Evolutionary conservation across 2,797 vertebrate genomes (phyloP).

Genomic region (Nasua narica): DNA sequence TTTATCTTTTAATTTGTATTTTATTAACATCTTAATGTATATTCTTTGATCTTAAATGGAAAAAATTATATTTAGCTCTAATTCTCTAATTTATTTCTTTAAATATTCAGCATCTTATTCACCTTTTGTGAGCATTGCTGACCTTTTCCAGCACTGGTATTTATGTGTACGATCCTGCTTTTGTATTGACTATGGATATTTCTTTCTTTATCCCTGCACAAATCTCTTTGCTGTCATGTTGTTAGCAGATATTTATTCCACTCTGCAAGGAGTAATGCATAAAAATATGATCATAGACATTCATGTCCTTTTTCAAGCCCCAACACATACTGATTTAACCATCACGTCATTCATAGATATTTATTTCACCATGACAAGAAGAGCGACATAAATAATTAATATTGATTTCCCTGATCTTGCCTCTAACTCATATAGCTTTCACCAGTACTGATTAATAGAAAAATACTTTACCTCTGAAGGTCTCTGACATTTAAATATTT

Average conservation of each 20-base stretch:
- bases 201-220: not conserved
- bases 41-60: not conserved
- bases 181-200: not conserved
- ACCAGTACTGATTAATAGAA: constrained; percentile 20
- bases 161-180: not conserved
- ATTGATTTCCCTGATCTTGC: constrained; percentile 36
- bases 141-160: not conserved
- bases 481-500: constrained; percentile 66
- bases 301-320: constrained; percentile 45
- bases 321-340: constrained; percentile 45
- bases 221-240: constrained; percentile 30
- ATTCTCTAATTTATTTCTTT: not conserved
- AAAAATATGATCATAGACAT: constrained; percentile 65
- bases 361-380: constrained; percentile 60
- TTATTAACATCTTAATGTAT: not conserved
- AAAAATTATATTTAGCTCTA: not conserved
- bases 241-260: constrained; percentile 61
- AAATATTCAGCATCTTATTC: not conserved
- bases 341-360: constrained; percentile 39
- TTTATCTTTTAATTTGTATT: not conserved
- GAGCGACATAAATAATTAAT: constrained; percentile 69
- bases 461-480: constrained; percentile 52
- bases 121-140: not conserved
- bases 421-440: constrained; percentile 35
- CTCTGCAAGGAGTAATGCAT: constrained; percentile 40